These are phyloP conservation scores for Anas platyrhynchos DNA, from an alignment of 2,113 vertebrate genomes.

Conservation along the genomic window DNA sequence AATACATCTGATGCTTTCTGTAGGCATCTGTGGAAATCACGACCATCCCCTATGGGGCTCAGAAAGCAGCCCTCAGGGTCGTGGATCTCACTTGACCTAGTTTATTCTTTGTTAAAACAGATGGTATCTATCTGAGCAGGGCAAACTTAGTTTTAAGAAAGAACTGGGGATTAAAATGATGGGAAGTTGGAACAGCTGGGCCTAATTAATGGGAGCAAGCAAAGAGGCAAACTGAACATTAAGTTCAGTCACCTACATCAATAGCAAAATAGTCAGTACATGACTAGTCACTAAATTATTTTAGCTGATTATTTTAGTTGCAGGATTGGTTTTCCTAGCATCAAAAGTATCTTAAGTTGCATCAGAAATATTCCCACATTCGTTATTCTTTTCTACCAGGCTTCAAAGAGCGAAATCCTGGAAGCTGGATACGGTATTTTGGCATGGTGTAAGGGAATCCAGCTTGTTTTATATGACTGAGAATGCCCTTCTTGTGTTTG, in stretches of 20 bases:
- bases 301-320: neutral
- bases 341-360: constrained; percentile 12
- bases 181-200: constrained; percentile 6
- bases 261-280: neutral
- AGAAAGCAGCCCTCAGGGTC: neutral
- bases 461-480: neutral
- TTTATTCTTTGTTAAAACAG: constrained; percentile 59
- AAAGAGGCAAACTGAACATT: neutral
- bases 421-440: neutral
- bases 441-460: neutral
- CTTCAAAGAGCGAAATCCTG: constrained; percentile 45
- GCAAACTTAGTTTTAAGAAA: constrained; percentile 41
- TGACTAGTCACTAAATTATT: neutral
- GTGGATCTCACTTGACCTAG: constrained; percentile 17
- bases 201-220: constrained; percentile 41
- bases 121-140: constrained; percentile 33
- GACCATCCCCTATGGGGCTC: neutral
- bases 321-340: neutral
- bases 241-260: constrained; percentile 30
- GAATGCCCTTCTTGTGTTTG: neutral
- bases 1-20: neutral
- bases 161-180: neutral
- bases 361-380: constrained; percentile 28
- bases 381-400: constrained; percentile 4
- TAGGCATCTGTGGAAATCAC: constrained; percentile 28